Evolutionary conservation across 2,113 vertebrate species (phyloP).

Genomic region (Motacilla tschutschensis): DNA sequence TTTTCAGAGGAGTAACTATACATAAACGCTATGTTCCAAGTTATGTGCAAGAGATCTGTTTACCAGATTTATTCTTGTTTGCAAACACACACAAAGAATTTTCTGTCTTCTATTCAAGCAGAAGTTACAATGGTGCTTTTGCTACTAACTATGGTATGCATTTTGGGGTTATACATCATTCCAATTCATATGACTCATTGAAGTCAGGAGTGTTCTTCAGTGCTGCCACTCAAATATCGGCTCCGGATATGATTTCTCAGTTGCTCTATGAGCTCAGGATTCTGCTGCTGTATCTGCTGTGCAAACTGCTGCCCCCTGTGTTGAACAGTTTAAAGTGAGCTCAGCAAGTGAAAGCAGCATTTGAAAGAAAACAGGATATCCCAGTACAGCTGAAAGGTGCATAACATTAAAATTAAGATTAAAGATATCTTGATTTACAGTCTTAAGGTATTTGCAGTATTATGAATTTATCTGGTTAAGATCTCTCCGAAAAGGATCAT

Average conservation of each 20-base stretch:
- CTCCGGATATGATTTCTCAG: slow-evolving; percentile 94
- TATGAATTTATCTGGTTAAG: neutral
- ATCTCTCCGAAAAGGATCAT: neutral
- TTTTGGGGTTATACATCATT: slow-evolving; percentile 40
- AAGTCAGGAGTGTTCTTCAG: slow-evolving; percentile 93
- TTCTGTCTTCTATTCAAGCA: slow-evolving; percentile 66
- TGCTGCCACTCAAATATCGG: slow-evolving; percentile 92
- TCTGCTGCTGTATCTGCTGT: slow-evolving; percentile 98
- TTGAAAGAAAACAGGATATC: neutral
- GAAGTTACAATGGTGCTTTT: slow-evolving; percentile 67
- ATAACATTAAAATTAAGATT: neutral
- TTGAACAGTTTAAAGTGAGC: slow-evolving; percentile 40
- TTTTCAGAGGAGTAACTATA: slow-evolving; percentile 61
- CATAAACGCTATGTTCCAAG: slow-evolving; percentile 56
- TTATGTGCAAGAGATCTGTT: slow-evolving; percentile 72
- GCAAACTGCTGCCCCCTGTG: slow-evolving; percentile 95
- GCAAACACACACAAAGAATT: slow-evolving; percentile 61
- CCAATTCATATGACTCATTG: neutral
- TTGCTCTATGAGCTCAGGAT: slow-evolving; percentile 96
- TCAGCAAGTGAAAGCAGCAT: neutral
- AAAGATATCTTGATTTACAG: neutral
- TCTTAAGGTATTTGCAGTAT: neutral
- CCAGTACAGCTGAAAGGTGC: neutral
- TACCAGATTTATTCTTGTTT: slow-evolving; percentile 67
- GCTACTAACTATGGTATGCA: slow-evolving; percentile 66